Conservation (phyloP, 2,888 invertebrate genomes). For the Torymus auratus region DNA sequence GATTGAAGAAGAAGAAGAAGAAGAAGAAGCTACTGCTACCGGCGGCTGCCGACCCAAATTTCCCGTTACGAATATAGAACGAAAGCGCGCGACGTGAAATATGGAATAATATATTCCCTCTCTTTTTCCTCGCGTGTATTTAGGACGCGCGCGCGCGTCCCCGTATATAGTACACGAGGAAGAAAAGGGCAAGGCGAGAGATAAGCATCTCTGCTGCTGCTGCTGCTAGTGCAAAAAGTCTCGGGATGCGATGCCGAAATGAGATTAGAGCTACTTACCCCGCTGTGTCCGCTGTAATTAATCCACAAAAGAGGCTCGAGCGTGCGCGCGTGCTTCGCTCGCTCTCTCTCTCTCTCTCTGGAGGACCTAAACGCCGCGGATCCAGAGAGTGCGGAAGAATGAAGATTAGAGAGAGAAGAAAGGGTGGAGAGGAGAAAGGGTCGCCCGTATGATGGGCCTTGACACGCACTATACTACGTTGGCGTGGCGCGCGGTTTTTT, state of each 20-base stretch:
- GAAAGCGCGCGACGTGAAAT: slow-evolving; percentile 4
- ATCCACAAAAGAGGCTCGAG: slow-evolving; percentile 18
- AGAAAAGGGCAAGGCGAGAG: too few species aligned
- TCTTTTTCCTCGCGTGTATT: slow-evolving; percentile 4
- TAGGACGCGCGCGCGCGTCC: too few species aligned
- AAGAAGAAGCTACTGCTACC: neutral
- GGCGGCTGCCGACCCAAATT: slow-evolving; percentile 25
- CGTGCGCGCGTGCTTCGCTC: too few species aligned
- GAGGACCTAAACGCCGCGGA: neutral
- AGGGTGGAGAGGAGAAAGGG: neutral
- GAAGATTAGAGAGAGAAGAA: slow-evolving; percentile 3
- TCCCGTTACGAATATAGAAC: neutral
- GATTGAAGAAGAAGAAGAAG: neutral
- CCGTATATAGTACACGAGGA: too few species aligned
- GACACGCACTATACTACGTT: neutral
- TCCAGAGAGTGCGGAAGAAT: neutral
- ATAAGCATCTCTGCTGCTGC: neutral
- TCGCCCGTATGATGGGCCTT: neutral
- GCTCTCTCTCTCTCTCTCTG: too few species aligned
- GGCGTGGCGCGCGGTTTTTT: too few species aligned
- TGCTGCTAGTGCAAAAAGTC: neutral
- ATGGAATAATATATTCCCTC: slow-evolving; percentile 6
- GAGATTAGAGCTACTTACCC: slow-evolving; percentile 18
- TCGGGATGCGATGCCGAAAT: slow-evolving; percentile 21
- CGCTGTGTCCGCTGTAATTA: slow-evolving; percentile 30